phyloP scores from a whole-genome alignment of 2,797 vertebrate species.

The Aldrovandia affinis region DNA sequence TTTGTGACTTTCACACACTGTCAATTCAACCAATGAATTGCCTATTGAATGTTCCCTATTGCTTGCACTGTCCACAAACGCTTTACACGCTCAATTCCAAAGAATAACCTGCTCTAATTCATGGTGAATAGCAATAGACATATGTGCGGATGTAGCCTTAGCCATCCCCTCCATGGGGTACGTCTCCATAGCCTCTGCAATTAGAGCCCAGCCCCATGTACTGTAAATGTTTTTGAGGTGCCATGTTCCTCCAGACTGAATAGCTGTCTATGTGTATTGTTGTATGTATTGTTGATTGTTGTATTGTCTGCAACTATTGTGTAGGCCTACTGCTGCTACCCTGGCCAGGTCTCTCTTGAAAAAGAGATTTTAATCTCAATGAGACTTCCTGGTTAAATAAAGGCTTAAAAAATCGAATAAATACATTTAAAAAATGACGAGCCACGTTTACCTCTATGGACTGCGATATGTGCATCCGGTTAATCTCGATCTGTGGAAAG shows the following conservation, averaged over 20 bases:
- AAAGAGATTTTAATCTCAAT: no score
- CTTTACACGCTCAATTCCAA: background rate
- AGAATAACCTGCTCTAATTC: background rate
- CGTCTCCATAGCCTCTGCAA: background rate
- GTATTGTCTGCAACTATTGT: no score
- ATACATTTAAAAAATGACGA: no score
- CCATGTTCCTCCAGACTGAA: no score
- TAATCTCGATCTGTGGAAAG: conserved; percentile 93
- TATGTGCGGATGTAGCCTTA: background rate
- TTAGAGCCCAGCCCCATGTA: background rate
- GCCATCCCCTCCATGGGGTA: background rate
- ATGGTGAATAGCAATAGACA: background rate
- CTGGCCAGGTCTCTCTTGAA: no score
- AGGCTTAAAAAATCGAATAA: no score
- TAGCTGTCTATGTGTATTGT: no score
- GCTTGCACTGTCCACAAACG: conserved; percentile 2
- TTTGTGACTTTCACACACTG: background rate
- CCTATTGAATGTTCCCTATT: background rate
- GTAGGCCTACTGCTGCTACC: no score
- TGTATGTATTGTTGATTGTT: no score
- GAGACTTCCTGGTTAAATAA: no score
- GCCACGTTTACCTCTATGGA: conserved; percentile 88
- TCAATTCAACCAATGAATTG: background rate
- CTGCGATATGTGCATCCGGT: conserved; percentile 99
- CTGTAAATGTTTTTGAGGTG: no score